Evolutionary conservation across 2,888 invertebrate genomes (phyloP).

Genomic region (Sphaerophoria taeniata): DNA sequence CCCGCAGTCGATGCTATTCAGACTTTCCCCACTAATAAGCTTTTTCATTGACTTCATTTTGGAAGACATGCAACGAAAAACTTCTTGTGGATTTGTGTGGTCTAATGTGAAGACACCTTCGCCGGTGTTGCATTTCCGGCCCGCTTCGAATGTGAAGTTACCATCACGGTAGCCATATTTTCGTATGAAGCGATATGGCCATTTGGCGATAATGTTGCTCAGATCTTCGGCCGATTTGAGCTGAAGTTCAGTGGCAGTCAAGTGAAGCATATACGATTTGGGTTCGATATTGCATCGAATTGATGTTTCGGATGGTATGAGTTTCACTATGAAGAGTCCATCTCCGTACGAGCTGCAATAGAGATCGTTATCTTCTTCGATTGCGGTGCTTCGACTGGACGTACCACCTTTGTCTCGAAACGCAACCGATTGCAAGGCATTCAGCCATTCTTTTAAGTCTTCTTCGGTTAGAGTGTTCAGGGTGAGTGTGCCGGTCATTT

Average conservation of each 20-base stretch:
- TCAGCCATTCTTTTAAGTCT: constrained; percentile 90
- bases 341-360: constrained; percentile 92
- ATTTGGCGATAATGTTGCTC: constrained; percentile 86
- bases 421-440: constrained; percentile 91
- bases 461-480: constrained; percentile 86
- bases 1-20: constrained; percentile 87
- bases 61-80: constrained; percentile 90
- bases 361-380: constrained; percentile 94
- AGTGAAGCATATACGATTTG: constrained; percentile 88
- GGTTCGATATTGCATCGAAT: constrained; percentile 89
- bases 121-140: constrained; percentile 92
- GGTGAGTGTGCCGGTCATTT: constrained; percentile 88
- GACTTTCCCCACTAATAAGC: constrained; percentile 88
- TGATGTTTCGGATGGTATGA: constrained; percentile 91
- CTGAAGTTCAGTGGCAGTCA: constrained; percentile 90
- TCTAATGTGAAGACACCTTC: constrained; percentile 92
- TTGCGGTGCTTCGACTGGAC: constrained; percentile 82
- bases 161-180: constrained; percentile 93
- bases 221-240: constrained; percentile 86
- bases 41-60: constrained; percentile 96
- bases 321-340: constrained; percentile 90
- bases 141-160: constrained; percentile 94
- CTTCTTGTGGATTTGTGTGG: constrained; percentile 92
- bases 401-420: constrained; percentile 87
- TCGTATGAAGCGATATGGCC: constrained; percentile 93